Evolutionary conservation across 2,888 invertebrate species (phyloP), one percentile per base, ranked within the genome.

Genomic region (Drosophila bunnanda): DNA sequence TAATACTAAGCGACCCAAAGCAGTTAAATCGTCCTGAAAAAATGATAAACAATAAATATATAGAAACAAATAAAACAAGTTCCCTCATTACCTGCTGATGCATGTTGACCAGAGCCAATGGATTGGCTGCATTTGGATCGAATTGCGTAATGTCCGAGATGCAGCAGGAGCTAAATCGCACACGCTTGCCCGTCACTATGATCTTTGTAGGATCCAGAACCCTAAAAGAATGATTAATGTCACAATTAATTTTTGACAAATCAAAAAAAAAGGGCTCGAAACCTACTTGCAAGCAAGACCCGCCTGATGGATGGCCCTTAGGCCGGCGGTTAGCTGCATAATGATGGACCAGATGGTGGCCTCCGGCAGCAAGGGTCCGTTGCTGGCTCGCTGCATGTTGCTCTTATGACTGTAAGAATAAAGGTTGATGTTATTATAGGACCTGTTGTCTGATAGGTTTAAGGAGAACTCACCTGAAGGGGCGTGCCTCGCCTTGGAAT

Each of bases 331-430:
- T 77, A 99, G 94, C 93, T 99, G 98, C 84, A 99, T 98, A 53
- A 99, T 95, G 85, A 98, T 96, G 81, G 97, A 97, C 99, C 99
- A 99, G 78, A 99, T 95, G 58, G 97, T 95, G 41, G 96, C 95
- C 92, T 99, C 99, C 0, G 98, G 96, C 75, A 99, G 94, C 91
- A 97, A 93, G 61, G 94, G 93, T 91, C 97, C 95, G 62, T 96
- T 96, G 90, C 96, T 89, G 75, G 91, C 91, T 84, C 92, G 90
- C 79, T 92, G 92, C 79, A 92, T 81, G 80, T 91, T 92, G 80
- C 92, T 92, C 84, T 93, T 93, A 90, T 93, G 92, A 90, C 92
- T 92, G 78, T 1, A 34, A 13, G 17, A 55, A 39, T 25, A 20
- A 30, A 46, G 5, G 6, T 17, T 0, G 15, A 6, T 30, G 7